Base-by-base conservation (phyloP, 2,113 vertebrate species). In the Passer domesticus region DNA sequence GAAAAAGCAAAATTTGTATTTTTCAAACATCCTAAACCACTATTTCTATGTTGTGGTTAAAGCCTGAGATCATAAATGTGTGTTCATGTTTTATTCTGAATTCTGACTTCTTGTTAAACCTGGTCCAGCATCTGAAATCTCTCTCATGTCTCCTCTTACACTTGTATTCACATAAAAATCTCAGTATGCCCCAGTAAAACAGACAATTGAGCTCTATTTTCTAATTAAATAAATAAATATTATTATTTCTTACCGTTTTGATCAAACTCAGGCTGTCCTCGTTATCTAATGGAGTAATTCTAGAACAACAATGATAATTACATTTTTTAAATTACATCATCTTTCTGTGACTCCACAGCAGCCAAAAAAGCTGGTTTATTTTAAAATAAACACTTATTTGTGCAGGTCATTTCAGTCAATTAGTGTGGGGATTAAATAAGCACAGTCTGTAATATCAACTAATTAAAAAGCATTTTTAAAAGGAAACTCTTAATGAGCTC, bases 171-270 rank as follows among this genome's bases (percentile, higher is more conserved):
- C 15, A 62, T 2, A 70, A 66, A 76, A 41, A 73, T 35, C 39
- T 74, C 64, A 82, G 56, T 13, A 30, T 3, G 28, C 2, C 16
- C 39, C 89, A 76, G 15, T 66, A 81, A 47, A 74, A 15, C 31
- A 37, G 9, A 10, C 21, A 69, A 3, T 31, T 2, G 1, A 77
- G n/a, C 35, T 67, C n/a, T 41, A 6, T 16, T 76, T 82, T 49
- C 22, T 66, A 76, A 58, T 30, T 31, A 69, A 72, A 35, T 27
- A 27, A 64, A 25, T 9, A 46, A 73, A 16, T 16, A 50, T 30
- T 43, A n/a, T 74, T 23, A 19, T 39, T 95, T 97, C 98, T 98
- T 97, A 99, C 99, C 27, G 98, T 99, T 98, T 99, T 99, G 37
- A 99, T 97, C 73, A 98, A 92, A 86, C 98, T 98, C 53, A 98